Evolutionary conservation across 2,113 vertebrate species (phyloP).

Genomic region (Phrynocephalus versicolor): DNA sequence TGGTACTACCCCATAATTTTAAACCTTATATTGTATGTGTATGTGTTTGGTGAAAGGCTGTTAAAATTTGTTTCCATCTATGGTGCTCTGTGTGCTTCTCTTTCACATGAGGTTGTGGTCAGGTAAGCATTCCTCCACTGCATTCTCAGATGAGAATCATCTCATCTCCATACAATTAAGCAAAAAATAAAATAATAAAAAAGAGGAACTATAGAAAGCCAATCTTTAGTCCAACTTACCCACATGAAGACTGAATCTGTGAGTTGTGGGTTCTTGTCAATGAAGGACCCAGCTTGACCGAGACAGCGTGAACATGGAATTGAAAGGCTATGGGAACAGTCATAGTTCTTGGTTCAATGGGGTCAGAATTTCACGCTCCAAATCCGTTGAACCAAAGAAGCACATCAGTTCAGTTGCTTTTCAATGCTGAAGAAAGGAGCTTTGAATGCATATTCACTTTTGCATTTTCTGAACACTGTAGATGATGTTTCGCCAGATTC

Average conservation of each 20-base stretch:
- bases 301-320: not conserved
- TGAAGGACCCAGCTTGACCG: not conserved
- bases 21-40: not conserved
- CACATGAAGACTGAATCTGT: not conserved
- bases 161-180: not conserved
- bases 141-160: too few species aligned
- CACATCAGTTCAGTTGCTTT: not conserved
- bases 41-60: not conserved
- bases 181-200: too few species aligned
- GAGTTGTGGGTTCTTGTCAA: not conserved
- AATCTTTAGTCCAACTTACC: too few species aligned
- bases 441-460: not conserved
- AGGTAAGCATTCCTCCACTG: not conserved
- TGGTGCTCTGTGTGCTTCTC: too few species aligned
- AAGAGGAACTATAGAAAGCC: not conserved
- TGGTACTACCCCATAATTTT: not conserved
- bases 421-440: not conserved
- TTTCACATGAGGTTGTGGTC: not conserved
- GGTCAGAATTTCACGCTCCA: slow-evolving; percentile 26
- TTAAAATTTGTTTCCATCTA: too few species aligned
- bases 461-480: not conserved
- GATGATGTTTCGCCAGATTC: not conserved
- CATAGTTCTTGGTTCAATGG: not conserved
- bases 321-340: not conserved
- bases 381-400: slow-evolving; percentile 10